Conservation (phyloP, 64 coral and sea anemone genomes). For the Trachythela sp. region DNA sequence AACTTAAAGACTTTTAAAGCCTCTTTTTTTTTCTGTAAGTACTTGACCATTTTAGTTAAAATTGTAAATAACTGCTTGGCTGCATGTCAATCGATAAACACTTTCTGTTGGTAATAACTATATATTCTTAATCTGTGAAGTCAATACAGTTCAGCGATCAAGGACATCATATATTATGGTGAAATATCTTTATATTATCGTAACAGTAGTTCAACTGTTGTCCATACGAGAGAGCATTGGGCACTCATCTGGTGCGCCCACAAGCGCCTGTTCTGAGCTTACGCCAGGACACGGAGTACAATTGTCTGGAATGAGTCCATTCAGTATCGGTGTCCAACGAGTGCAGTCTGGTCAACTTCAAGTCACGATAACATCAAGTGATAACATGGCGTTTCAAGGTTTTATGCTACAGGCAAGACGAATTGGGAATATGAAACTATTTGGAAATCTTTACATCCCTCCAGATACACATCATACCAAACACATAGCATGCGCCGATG, state of each 20-base stretch:
- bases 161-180: too few species aligned
- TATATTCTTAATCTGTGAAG: too few species aligned
- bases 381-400: neutral
- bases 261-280: neutral
- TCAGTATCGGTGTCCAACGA: neutral
- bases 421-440: neutral
- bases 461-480: neutral
- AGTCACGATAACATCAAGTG: neutral
- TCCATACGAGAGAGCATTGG: neutral
- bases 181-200: too few species aligned
- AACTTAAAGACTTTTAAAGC: too few species aligned
- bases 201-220: neutral
- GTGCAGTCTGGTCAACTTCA: neutral
- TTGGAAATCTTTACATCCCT: neutral
- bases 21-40: too few species aligned
- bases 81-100: too few species aligned
- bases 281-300: neutral
- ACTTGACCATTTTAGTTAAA: too few species aligned
- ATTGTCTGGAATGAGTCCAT: neutral
- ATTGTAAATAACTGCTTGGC: too few species aligned
- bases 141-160: too few species aligned
- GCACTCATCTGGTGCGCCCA: neutral
- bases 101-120: too few species aligned
- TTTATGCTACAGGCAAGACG: neutral
- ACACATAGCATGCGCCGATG: neutral